Base-by-base conservation (phyloP, 2,888 invertebrate genomes). In the Actias luna region DNA sequence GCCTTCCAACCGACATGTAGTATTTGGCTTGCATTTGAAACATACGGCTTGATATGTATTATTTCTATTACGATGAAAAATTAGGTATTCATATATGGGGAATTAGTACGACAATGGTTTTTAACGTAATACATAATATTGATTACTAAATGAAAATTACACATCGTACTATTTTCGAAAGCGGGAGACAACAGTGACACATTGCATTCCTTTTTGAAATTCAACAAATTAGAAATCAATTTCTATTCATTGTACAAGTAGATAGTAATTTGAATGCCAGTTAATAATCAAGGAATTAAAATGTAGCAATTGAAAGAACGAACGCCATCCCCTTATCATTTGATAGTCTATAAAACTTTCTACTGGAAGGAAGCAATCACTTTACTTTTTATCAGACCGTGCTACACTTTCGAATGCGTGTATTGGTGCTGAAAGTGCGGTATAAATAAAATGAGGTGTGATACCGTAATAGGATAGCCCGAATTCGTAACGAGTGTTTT, bases 281-380 rank as follows among this genome's bases (percentile, higher is more conserved):
- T 69, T 69, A 65, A 10, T 60, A 57, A n/a, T 62, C 62, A 66
- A 31, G 61, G 61, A 66, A 59, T 59, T 61, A 39, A 58, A 42
- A 39, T 33, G 57, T 62, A 58, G 12, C 31, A 42, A 58, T 52
- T 18, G 60, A 59, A 60, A 59, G 67, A 33, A 42, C 36, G 57
- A 16, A 35, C 33, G 29, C 33, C 33, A 73, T 73, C 72, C 75
- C 63, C 63, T 60, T 50, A 60, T 63, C 60, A 63, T 60, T 58
- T 29, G 57, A 60, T 63, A 31, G 63, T 60, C 39, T 52, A 55
- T 58, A 58, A 50, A 63, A 76, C 80, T 83, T 82, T 83, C 81
- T 80, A 78, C 66, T 75, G 72, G 71, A 74, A 84, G 84, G 83
- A 84, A 82, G 79, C 71, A 69, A 79, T 79, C 76, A 73, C 65